These are phyloP conservation scores for Porphyrio hochstetteri DNA, from an alignment of 2,113 vertebrate species.

Conservation along the genomic window DNA sequence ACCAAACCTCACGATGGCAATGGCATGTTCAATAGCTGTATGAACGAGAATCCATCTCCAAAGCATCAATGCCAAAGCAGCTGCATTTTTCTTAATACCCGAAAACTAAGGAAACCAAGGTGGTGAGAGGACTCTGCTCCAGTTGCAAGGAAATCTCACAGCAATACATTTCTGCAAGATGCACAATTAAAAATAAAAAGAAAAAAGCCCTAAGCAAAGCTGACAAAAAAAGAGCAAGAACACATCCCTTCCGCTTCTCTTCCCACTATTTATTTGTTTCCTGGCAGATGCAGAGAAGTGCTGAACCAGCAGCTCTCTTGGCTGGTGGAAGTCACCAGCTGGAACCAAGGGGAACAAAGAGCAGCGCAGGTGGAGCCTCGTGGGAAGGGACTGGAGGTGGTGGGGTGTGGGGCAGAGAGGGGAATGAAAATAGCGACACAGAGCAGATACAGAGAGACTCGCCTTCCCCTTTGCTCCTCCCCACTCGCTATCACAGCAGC, in stretches of 20 bases:
- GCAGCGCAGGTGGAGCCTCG: constrained; percentile 12
- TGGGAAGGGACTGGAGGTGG: neutral
- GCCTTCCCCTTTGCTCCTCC: neutral
- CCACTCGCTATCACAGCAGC: neutral
- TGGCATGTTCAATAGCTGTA: neutral
- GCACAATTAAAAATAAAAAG: neutral
- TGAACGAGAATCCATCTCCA: neutral
- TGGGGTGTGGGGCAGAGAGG: neutral
- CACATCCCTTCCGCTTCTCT: constrained; percentile 45
- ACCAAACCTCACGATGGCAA: neutral
- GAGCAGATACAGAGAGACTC: neutral
- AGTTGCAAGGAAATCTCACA: neutral
- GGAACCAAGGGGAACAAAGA: constrained; percentile 39
- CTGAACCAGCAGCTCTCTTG: constrained; percentile 62
- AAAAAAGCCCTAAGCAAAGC: constrained; percentile 10
- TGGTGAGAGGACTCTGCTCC: neutral
- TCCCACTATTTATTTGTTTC: constrained; percentile 58
- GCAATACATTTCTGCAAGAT: neutral
- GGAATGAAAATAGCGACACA: neutral
- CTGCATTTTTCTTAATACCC: neutral
- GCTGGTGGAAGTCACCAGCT: constrained; percentile 55
- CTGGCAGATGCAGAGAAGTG: constrained; percentile 61
- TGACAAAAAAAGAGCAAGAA: constrained; percentile 37
- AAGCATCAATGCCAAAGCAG: neutral
- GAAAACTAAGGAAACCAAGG: neutral